These are phyloP conservation scores for Catocala fraxini DNA, from an alignment of 2,888 invertebrate species.

Conservation along the genomic window DNA sequence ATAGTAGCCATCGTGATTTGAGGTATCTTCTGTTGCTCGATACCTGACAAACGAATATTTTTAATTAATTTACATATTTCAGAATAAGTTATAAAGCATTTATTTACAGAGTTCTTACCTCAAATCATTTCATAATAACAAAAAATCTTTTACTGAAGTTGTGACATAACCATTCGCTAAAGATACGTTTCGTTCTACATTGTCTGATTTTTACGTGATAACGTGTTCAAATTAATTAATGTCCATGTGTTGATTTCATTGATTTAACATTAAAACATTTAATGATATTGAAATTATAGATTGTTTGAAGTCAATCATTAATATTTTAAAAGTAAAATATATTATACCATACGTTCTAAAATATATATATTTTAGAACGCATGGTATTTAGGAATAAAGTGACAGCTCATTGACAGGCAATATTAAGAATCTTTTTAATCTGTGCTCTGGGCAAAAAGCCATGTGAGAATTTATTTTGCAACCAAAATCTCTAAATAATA, in stretches of 20 bases:
- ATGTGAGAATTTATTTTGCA: constrained; percentile 51
- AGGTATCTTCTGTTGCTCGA: constrained; percentile 53
- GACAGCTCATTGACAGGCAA: constrained; percentile 3
- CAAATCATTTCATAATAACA: constrained; percentile 72
- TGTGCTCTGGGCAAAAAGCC: constrained; percentile 29
- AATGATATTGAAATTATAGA: no score
- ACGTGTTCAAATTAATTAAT: no score
- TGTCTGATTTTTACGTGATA: neutral
- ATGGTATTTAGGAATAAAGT: no score
- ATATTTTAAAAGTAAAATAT: no score
- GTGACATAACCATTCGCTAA: constrained; percentile 76
- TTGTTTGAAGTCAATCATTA: no score
- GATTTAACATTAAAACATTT: no score
- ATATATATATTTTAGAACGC: no score
- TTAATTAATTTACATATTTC: neutral
- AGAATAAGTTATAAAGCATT: neutral
- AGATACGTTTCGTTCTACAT: constrained; percentile 33
- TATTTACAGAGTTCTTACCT: constrained; percentile 60
- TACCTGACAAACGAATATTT: constrained; percentile 52
- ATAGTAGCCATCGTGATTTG: constrained; percentile 72
- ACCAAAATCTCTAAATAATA: constrained; percentile 22
- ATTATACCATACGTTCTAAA: no score
- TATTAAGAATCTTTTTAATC: constrained; percentile 27
- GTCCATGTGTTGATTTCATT: no score
- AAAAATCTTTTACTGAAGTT: constrained; percentile 57